Evolutionary conservation across 2,888 invertebrate species (phyloP).

Genomic region (Folsomia manolachei): DNA sequence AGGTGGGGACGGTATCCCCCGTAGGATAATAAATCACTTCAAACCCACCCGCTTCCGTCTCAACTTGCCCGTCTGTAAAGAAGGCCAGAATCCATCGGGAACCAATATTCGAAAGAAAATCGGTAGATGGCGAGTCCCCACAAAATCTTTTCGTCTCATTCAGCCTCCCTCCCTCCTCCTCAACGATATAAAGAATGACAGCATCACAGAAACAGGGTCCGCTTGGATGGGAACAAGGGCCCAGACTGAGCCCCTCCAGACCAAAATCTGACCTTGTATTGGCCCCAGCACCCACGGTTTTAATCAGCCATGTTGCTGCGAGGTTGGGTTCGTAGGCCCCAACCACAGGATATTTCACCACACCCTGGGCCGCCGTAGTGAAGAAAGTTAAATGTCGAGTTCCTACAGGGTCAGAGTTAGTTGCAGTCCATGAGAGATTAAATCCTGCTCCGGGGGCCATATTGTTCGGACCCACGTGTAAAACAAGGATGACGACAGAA

Average conservation of each 20-base stretch:
- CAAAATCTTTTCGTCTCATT: constrained; percentile 5
- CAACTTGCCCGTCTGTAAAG: background rate
- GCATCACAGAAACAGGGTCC: constrained; percentile 12
- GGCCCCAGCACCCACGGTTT: background rate
- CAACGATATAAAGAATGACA: background rate
- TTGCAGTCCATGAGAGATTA: background rate
- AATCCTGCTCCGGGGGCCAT: constrained; percentile 5
- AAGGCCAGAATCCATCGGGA: constrained; percentile 3
- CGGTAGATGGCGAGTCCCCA: background rate
- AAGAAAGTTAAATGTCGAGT: background rate
- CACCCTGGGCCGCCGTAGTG: background rate
- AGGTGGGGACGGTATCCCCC: background rate
- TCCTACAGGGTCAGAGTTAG: background rate
- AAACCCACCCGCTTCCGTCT: background rate
- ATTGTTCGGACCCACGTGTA: background rate
- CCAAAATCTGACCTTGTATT: background rate
- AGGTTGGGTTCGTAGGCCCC: background rate
- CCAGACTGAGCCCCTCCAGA: background rate
- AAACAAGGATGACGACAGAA: constrained; percentile 10
- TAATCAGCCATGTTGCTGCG: constrained; percentile 5
- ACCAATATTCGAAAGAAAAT: background rate
- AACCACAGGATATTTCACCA: background rate
- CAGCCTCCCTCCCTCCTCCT: background rate
- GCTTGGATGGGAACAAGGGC: background rate
- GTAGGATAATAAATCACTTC: constrained; percentile 3